Percentiles rank a stretch among this genome's conserved stretches.
These are phyloP conservation scores for Cephus runcator DNA, from an alignment of 2,888 invertebrate species.

Conservation along the genomic window DNA sequence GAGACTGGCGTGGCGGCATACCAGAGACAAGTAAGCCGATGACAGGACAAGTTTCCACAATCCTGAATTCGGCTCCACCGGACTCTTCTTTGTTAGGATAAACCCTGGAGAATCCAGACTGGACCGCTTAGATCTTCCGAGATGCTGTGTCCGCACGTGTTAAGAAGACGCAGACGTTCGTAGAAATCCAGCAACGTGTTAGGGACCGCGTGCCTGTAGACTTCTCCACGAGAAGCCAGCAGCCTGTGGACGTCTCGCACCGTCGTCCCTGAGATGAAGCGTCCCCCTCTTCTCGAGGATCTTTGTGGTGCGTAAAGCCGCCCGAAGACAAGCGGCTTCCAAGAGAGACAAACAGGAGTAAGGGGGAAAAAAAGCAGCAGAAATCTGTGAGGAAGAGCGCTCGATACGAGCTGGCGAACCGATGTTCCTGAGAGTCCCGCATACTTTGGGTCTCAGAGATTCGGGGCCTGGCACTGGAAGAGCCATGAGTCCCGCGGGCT, in stretches of 20 bases:
- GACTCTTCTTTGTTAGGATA: neutral
- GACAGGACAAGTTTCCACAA: neutral
- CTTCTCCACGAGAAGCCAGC: neutral
- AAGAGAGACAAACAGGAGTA: neutral
- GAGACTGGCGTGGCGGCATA: neutral
- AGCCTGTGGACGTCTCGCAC: neutral
- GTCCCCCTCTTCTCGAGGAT: neutral
- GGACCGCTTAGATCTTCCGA: neutral
- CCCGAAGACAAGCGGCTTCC: neutral
- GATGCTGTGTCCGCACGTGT: neutral
- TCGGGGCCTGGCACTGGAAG: neutral
- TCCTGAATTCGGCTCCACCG: neutral
- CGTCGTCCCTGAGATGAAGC: neutral
- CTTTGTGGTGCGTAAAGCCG: neutral
- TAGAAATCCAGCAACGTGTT: neutral
- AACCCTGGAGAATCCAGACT: neutral
- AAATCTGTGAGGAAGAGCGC: neutral
- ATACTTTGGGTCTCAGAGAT: neutral
- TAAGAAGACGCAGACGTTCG: neutral
- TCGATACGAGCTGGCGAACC: neutral
- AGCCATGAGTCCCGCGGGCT: conserved; percentile 29
- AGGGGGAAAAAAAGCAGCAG: too few species aligned
- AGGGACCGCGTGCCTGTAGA: neutral
- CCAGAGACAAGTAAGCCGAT: neutral
- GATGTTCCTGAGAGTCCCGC: neutral